These are phyloP conservation scores for Lottia gigantea DNA, from an alignment of 2,888 invertebrate species.

Conservation along the genomic window DNA sequence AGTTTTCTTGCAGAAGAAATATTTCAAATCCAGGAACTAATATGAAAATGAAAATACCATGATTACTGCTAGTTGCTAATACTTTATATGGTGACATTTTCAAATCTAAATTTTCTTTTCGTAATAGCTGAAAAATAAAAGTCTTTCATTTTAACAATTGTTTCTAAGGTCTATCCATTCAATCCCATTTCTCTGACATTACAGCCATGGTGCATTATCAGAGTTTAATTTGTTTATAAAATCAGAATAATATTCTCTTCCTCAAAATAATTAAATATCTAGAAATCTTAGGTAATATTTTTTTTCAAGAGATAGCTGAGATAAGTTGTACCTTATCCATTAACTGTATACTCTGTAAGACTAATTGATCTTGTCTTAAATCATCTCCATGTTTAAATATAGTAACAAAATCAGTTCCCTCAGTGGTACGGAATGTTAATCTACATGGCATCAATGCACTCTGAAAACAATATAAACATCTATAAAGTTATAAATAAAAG, in stretches of 20 bases:
- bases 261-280: too few relatives aligned
- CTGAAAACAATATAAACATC: slow-evolving; percentile 38
- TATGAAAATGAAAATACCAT: slow-evolving; percentile 72
- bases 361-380: slow-evolving; percentile 94
- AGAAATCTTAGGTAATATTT: too few relatives aligned
- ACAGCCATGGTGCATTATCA: too few relatives aligned
- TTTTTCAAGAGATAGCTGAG: too few relatives aligned
- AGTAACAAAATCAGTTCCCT: slow-evolving; percentile 84
- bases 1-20: too few relatives aligned
- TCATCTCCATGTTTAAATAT: slow-evolving; percentile 99
- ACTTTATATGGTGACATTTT: slow-evolving; percentile 96
- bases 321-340: slow-evolving; percentile 96
- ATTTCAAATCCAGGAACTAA: too few relatives aligned
- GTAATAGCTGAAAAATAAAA: slow-evolving; percentile 74
- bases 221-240: too few relatives aligned
- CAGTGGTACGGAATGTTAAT: slow-evolving; percentile 85
- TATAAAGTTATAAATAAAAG: neutral
- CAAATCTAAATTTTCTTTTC: slow-evolving; percentile 94
- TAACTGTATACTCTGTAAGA: slow-evolving; percentile 95
- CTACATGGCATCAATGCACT: slow-evolving; percentile 95
- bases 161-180: too few relatives aligned
- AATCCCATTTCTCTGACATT: too few relatives aligned
- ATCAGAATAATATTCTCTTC: too few relatives aligned
- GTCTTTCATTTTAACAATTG: neutral
- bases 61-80: slow-evolving; percentile 93